A percentile compares a stretch with the other conserved stretches of the same genome.
Conservation (phyloP, 2,797 vertebrate species). For the Rhinatrema bivittatum region DNA sequence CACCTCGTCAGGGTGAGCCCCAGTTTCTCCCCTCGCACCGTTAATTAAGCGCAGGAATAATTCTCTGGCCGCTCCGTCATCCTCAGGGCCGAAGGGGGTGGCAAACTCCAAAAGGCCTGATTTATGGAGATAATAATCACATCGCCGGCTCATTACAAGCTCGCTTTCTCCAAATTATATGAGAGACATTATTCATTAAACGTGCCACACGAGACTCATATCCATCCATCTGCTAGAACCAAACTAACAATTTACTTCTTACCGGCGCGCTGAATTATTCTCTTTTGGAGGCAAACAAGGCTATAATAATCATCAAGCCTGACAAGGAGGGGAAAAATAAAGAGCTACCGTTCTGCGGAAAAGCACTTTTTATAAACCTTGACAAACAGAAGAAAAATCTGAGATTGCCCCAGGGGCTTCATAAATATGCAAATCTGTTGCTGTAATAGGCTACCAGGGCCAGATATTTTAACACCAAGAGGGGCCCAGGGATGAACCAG, state of each 20-base stretch:
- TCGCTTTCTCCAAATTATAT: conserved; percentile 39
- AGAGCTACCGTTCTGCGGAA: background rate
- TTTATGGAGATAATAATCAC: conserved; percentile 47
- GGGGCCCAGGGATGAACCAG: background rate
- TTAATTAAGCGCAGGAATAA: conserved; percentile 38
- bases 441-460: background rate
- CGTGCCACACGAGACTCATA: conserved; percentile 29
- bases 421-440: background rate
- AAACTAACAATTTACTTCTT: conserved; percentile 25
- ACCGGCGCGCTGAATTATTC: conserved; percentile 14
- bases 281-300: too few relatives aligned
- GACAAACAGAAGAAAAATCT: background rate
- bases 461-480: background rate
- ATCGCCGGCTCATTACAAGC: conserved; percentile 32
- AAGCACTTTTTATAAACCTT: background rate
- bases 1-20: too few relatives aligned
- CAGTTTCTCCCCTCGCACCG: conserved; percentile 6
- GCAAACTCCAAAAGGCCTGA: conserved; percentile 37
- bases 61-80: conserved; percentile 17
- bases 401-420: background rate
- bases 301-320: too few relatives aligned
- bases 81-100: conserved; percentile 26
- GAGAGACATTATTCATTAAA: conserved; percentile 51
- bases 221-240: conserved; percentile 36
- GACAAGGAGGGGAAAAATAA: background rate